Evolutionary conservation across 2,888 invertebrate genomes (phyloP), one percentile per base, ranked within the genome.

Genomic region (Helobdella robusta): DNA sequence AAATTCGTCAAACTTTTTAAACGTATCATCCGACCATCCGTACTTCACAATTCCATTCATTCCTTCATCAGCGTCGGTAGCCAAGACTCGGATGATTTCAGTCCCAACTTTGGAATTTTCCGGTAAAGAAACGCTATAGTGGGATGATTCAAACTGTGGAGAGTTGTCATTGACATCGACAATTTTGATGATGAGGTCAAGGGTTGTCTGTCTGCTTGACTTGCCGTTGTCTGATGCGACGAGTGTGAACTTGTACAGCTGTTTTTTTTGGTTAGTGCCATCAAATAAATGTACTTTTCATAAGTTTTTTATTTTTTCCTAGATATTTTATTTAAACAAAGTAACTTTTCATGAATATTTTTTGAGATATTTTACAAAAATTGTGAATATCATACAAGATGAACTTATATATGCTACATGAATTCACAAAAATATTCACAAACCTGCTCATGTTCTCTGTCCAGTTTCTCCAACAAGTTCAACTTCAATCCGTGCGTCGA

Each of bases 161-260:
- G 34, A 34, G 60, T 70, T 70, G 64, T 70, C 70, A 52, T 70
- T 70, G 44, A 61, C 65, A 40, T 70, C 69, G 6, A 58, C 11
- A 11, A 70, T 66, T 28, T 67, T 58, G 25, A 70, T 66, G 30
- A 23, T 58, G 11, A 70, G 64, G 32, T 68, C 66, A 48, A 70
- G 65, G 28, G 52, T 64, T 28, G 62, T 34, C 28, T n/a, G 32
- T 25, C 35, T 50, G 15, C 32, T 34, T 2, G 62, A 50, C 1
- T n/a, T 34, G 18, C 62, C 62, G 15, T 48, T 15, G 35, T 62
- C 62, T 11, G 15, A 23, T 32, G 62, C 62, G n/a, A 62, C 28
- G 28, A 62, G 23, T 23, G 30, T 46, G 1, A 48, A 30, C 28
- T 15, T 23, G 50, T 62, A 46, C 15, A n/a, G 23, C 62, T 62